A percentile compares a stretch with the other conserved stretches of the same genome.
Evolutionary conservation across 2,797 vertebrate genomes (phyloP).

Genomic region (Helicolenus hilgendorfi): DNA sequence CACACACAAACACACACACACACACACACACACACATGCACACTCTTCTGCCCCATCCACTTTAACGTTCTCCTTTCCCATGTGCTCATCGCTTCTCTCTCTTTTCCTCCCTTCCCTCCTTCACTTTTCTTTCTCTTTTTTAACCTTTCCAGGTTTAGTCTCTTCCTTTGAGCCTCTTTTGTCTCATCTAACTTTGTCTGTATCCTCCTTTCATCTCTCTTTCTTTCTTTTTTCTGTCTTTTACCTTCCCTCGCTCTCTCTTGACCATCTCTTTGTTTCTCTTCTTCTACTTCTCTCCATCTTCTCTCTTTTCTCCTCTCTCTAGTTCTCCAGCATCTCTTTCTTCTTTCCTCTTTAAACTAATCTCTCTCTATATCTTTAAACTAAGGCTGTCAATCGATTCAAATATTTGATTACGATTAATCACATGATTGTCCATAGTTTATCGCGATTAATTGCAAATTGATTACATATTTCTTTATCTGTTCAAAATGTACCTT

Average conservation of each 20-base stretch:
- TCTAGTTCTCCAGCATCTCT: not conserved
- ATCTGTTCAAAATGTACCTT: no score
- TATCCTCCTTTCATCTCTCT: not conserved
- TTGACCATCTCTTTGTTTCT: not conserved
- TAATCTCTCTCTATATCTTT: not conserved
- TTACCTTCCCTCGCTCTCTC: not conserved
- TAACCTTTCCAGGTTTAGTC: not conserved
- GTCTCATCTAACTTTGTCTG: not conserved
- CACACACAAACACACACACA: not conserved
- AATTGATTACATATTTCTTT: no score
- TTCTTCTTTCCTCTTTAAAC: not conserved
- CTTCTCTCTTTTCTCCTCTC: not conserved
- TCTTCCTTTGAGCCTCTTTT: not conserved
- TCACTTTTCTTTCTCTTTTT: not conserved
- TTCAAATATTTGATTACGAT: no score
- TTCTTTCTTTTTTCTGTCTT: not conserved
- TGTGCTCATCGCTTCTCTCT: slow-evolving; percentile 5
- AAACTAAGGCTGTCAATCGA: not conserved
- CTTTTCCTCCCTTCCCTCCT: not conserved
- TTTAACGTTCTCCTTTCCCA: slow-evolving; percentile 27
- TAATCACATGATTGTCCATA: no score
- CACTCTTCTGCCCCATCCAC: not conserved
- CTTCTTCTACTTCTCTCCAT: not conserved
- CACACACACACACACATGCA: not conserved
- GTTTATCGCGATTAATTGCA: no score